Evolutionary conservation across 2,113 vertebrate genomes (phyloP).

Genomic region (Scalopus aquaticus): DNA sequence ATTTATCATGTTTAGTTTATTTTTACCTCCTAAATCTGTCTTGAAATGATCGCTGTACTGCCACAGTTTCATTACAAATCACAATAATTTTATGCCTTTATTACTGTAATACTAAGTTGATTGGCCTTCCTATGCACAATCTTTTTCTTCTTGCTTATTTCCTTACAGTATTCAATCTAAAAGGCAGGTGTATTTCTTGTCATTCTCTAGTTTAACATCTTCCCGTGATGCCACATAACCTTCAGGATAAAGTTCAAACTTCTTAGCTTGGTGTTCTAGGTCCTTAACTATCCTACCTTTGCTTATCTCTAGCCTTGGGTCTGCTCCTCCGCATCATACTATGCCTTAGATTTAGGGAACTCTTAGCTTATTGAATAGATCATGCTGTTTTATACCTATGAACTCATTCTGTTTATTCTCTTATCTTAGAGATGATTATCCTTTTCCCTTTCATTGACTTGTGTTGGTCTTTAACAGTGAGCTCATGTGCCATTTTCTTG

Average conservation of each 20-base stretch:
- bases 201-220: background rate
- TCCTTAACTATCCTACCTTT: background rate
- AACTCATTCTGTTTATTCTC: background rate
- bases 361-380: background rate
- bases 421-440: background rate
- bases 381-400: background rate
- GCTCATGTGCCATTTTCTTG: background rate
- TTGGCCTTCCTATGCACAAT: background rate
- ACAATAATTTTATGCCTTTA: background rate
- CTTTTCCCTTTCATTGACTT: background rate
- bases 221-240: background rate
- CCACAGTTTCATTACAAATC: background rate
- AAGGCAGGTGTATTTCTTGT: constrained; percentile 7
- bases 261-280: background rate
- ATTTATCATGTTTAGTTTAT: background rate
- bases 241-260: background rate
- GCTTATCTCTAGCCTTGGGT: background rate
- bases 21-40: background rate
- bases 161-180: background rate
- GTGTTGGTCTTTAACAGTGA: background rate
- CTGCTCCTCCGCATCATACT: background rate
- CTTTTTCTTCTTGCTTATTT: constrained; percentile 21
- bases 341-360: background rate
- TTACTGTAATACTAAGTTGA: background rate
- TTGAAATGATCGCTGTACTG: constrained; percentile 11